Percentiles rank a stretch among this genome's conserved stretches.
phyloP scores from a whole-genome alignment of 1,140 invertebrate species.

The Nixonia krombeini region DNA sequence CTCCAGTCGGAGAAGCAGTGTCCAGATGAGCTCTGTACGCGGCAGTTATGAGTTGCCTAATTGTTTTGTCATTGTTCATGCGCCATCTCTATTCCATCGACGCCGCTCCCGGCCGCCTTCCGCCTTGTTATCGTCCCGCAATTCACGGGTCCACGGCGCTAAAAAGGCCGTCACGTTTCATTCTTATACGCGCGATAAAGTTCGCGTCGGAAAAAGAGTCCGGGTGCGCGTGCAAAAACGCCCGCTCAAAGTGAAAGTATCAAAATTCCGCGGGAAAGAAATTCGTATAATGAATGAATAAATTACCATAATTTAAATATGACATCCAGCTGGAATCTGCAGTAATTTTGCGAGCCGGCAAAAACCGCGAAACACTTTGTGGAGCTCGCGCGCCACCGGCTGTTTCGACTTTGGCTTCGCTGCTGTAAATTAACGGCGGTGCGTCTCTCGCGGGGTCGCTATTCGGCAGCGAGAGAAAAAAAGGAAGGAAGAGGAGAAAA shows the following conservation, averaged over 20 bases:
- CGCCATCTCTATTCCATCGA: conserved; percentile 37
- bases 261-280: conserved; percentile 36
- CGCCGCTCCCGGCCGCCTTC: conserved; percentile 18
- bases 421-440: conserved; percentile 32
- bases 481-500: too few relatives aligned
- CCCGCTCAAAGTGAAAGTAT: conserved; percentile 14
- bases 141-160: too few relatives aligned
- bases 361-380: conserved; percentile 33
- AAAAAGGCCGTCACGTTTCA: too few relatives aligned
- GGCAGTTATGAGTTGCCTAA: conserved; percentile 70
- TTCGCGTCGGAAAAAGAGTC: too few relatives aligned
- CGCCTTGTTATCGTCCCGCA: conserved; percentile 10
- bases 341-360: conserved; percentile 24
- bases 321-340: conserved; percentile 18
- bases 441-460: conserved; percentile 10
- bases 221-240: background rate
- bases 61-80: conserved; percentile 67
- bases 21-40: conserved; percentile 52
- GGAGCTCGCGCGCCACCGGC: conserved; percentile 14
- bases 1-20: conserved; percentile 52
- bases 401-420: conserved; percentile 29
- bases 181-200: too few relatives aligned
- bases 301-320: conserved; percentile 41
- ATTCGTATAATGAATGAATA: conserved; percentile 42
- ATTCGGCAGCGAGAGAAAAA: too few relatives aligned